A percentile compares a stretch with the other conserved stretches of the same genome.
Evolutionary conservation across 2,888 invertebrate species (phyloP).

Genomic region (Danaus chrysippus): DNA sequence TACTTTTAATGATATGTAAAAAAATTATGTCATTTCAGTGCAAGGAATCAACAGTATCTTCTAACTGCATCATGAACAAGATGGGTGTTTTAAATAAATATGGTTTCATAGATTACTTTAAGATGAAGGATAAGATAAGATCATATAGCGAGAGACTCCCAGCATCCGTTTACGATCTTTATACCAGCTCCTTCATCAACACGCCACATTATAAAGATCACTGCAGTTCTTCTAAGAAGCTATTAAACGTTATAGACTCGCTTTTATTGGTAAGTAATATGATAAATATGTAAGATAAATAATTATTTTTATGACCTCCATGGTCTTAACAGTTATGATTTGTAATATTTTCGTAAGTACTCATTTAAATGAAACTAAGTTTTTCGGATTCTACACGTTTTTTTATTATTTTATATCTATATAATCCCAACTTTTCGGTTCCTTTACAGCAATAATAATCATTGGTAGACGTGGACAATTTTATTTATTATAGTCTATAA

Average conservation of each 20-base stretch:
- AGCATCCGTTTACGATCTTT: constrained; percentile 40
- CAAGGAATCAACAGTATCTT: constrained; percentile 47
- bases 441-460: no score
- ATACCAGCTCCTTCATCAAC: constrained; percentile 44
- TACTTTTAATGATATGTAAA: not conserved
- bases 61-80: constrained; percentile 53
- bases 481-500: no score
- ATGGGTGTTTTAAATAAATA: constrained; percentile 64
- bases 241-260: constrained; percentile 62
- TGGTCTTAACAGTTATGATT: no score
- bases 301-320: not conserved
- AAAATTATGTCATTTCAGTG: constrained; percentile 47
- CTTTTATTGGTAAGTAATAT: constrained; percentile 57
- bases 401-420: no score
- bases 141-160: constrained; percentile 43
- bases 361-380: no score
- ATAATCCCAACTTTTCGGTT: no score
- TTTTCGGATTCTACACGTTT: no score
- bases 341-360: no score
- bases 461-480: no score
- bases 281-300: not conserved
- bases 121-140: constrained; percentile 57
- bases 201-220: constrained; percentile 52
- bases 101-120: constrained; percentile 64
- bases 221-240: constrained; percentile 59